Evolutionary conservation across 2,797 vertebrate species (phyloP).

Genomic region (Iguana delicatissima): DNA sequence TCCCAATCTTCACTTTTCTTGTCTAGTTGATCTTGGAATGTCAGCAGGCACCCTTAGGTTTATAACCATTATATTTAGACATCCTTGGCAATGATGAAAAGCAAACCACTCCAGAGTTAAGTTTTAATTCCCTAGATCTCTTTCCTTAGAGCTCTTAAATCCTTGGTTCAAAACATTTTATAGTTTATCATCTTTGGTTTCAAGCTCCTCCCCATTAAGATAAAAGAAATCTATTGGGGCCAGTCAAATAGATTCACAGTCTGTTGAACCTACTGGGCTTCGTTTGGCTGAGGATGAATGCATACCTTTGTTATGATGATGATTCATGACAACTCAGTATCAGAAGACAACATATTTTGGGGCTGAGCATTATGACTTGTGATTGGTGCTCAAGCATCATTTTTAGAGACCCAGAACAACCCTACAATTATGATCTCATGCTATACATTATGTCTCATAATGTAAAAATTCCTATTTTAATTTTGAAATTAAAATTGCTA

Average conservation of each 20-base stretch:
- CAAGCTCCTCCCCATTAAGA: neutral
- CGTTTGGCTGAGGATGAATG: neutral
- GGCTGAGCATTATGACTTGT: neutral
- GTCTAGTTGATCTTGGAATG: neutral
- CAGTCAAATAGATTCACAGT: neutral
- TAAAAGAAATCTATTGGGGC: slow-evolving; percentile 7
- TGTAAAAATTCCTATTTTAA: neutral
- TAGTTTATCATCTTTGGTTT: neutral
- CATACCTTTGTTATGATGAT: neutral
- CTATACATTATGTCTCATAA: no score
- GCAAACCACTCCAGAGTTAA: accelerated
- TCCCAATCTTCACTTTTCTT: neutral
- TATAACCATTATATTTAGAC: accelerated
- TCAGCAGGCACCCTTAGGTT: neutral
- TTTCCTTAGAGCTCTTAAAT: neutral
- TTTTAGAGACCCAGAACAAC: neutral
- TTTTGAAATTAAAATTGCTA: neutral
- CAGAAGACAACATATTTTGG: neutral
- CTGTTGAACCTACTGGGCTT: neutral
- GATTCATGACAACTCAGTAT: slow-evolving; percentile 42
- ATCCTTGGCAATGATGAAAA: neutral
- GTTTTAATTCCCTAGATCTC: accelerated
- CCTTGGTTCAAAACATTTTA: neutral
- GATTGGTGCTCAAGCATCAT: neutral
- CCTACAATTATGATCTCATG: neutral